A percentile compares a stretch with the other conserved stretches of the same genome.
phyloP scores from a whole-genome alignment of 2,888 invertebrate genomes.

The Ectemnius cavifrons region DNA sequence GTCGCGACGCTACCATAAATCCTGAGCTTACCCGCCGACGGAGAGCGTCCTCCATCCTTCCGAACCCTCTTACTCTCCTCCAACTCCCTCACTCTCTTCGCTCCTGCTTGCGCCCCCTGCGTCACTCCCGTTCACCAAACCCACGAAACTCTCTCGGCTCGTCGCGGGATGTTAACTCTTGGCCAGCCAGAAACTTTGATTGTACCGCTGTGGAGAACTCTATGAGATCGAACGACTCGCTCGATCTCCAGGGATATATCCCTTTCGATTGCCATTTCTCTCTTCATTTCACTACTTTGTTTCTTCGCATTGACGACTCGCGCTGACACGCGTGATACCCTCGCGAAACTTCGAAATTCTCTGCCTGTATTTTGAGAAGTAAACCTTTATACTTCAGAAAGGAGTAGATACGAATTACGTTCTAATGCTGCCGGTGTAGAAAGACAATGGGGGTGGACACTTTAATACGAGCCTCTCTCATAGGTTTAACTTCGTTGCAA shows the following conservation, averaged over 20 bases:
- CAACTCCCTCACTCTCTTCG: slow-evolving; percentile 19
- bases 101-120: slow-evolving; percentile 33
- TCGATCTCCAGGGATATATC: slow-evolving; percentile 29
- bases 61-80: slow-evolving; percentile 44
- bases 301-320: too few relatives aligned
- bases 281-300: too few relatives aligned
- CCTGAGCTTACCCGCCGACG: slow-evolving; percentile 75
- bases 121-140: slow-evolving; percentile 51
- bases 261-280: too few relatives aligned
- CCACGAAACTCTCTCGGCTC: slow-evolving; percentile 49
- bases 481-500: too few relatives aligned
- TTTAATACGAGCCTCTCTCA: too few relatives aligned
- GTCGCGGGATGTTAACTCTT: slow-evolving; percentile 74
- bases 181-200: slow-evolving; percentile 74
- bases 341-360: too few relatives aligned
- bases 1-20: slow-evolving; percentile 78
- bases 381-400: too few relatives aligned
- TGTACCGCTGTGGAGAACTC: slow-evolving; percentile 59
- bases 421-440: too few relatives aligned
- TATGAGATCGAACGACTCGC: slow-evolving; percentile 51
- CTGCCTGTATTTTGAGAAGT: too few relatives aligned
- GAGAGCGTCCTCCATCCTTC: slow-evolving; percentile 67
- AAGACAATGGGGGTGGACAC: too few relatives aligned
- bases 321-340: too few relatives aligned
- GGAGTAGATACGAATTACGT: too few relatives aligned